Base-by-base conservation (phyloP, 1,140 invertebrate species). In the Calosoma granatense region DNA sequence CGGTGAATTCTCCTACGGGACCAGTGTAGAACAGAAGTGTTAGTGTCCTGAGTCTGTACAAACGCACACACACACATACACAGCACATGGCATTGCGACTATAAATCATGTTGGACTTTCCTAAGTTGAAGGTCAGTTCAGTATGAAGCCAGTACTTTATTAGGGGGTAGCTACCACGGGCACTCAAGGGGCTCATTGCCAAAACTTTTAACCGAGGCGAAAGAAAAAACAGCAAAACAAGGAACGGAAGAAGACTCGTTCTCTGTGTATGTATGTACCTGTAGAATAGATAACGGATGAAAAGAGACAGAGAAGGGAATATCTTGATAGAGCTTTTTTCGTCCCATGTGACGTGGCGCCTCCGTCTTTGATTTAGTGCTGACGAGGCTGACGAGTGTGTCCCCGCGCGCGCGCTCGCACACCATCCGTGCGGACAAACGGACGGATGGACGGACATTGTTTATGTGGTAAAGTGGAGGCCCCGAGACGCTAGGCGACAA, bases 321-420 rank as follows among this genome's bases (percentile, higher is more conserved):
- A 47, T 47, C 41, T 47, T 47, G 41, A 47, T 47, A 6, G 41
- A 11, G 41, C 41, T 47, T 47, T 47, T 47, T 47, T 47, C 41
- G 9, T n/a, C 41, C 41, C 41, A 47, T 47, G 41, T 17, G 41
- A 47, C 41, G 41, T 47, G 41, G 41, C 41, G 41, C 41, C 41
- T 47, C n/a, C 41, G 41, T 47, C 41, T 47, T 47, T 47, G 41
- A 47, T 47, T 47, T 47, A 47, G 41, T 47, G 41, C 41, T 47
- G 41, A 47, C 41, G 6, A 17, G 15, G 41, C 41, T 47, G 41
- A 47, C 41, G 41, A 47, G 41, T n/a, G n/a, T n/a, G n/a, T 47
- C 41, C 41, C 41, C 41, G 9, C 41, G 41, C 41, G 41, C 17
- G 6, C 41, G 6, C n/a, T n/a, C n/a, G n/a, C n/a, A n/a, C n/a